phyloP scores from a whole-genome alignment of 2,797 vertebrate species.

The Cryptoblepharus egeriae region DNA sequence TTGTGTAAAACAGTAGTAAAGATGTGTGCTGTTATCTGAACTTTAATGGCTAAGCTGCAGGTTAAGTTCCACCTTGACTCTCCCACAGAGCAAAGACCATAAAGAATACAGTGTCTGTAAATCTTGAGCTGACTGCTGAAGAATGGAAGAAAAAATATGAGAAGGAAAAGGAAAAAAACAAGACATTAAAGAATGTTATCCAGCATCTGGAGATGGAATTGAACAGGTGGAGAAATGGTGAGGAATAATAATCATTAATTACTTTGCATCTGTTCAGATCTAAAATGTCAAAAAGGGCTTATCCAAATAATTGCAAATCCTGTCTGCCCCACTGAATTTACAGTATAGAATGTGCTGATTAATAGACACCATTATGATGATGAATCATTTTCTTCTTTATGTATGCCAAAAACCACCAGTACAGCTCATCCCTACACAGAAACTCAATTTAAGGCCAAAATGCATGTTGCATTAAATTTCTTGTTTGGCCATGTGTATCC shows the following conservation, averaged over 20 bases:
- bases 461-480: not conserved
- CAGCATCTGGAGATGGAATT: constrained; percentile 93
- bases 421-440: not conserved
- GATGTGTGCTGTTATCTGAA: not conserved
- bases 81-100: constrained; percentile 92
- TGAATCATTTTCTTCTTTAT: not conserved
- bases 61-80: not conserved
- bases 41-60: not conserved
- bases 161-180: constrained; percentile 97
- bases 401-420: not conserved
- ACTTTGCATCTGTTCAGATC: not conserved
- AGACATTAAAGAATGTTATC: constrained; percentile 91
- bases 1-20: not conserved
- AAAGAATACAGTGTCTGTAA: constrained; percentile 95
- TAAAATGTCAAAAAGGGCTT: not conserved
- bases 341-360: not conserved
- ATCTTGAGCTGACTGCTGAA: constrained; percentile 95
- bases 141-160: constrained; percentile 99
- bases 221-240: constrained; percentile 95
- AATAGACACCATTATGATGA: not conserved
- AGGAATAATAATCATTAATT: constrained; percentile 41
- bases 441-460: no score
- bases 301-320: not conserved
- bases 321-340: not conserved
- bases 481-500: no score